These are phyloP conservation scores for Pipistrellus pipistrellus DNA, from an alignment of 2,797 vertebrate species.

Conservation along the genomic window DNA sequence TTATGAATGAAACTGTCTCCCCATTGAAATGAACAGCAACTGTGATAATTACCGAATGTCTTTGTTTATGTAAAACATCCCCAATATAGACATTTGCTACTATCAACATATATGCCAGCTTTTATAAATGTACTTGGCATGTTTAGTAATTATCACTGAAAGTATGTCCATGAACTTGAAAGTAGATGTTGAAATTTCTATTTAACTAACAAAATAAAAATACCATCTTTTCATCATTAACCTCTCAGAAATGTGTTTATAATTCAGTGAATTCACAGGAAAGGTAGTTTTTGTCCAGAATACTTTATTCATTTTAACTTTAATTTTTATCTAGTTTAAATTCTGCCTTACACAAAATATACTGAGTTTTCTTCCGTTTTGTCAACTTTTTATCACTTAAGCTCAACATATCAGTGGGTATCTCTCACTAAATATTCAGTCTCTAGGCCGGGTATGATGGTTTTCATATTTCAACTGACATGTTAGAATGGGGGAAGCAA, in stretches of 20 bases:
- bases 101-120: slow-evolving; percentile 73
- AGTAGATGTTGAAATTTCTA: slow-evolving; percentile 61
- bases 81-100: slow-evolving; percentile 79
- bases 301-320: slow-evolving; percentile 40
- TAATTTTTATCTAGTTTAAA: slow-evolving; percentile 59
- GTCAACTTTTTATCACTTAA: neutral
- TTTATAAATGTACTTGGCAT: slow-evolving; percentile 77
- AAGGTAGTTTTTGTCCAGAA: slow-evolving; percentile 43
- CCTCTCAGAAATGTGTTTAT: slow-evolving; percentile 52
- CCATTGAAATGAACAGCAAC: slow-evolving; percentile 75
- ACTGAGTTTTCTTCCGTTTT: neutral
- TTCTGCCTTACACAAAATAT: slow-evolving; percentile 19
- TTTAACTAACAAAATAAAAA: slow-evolving; percentile 72
- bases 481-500: neutral
- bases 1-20: slow-evolving; percentile 45
- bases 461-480: neutral
- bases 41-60: slow-evolving; percentile 78
- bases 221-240: slow-evolving; percentile 69
- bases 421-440: neutral
- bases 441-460: neutral
- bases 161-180: slow-evolving; percentile 78
- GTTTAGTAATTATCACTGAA: slow-evolving; percentile 78
- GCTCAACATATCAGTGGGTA: neutral
- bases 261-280: slow-evolving; percentile 60
- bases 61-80: slow-evolving; percentile 77